A percentile compares a stretch with the other conserved stretches of the same genome.
These are phyloP conservation scores for Scyliorhinus canicula DNA, from an alignment of 2,797 vertebrate genomes.

Conservation along the genomic window DNA sequence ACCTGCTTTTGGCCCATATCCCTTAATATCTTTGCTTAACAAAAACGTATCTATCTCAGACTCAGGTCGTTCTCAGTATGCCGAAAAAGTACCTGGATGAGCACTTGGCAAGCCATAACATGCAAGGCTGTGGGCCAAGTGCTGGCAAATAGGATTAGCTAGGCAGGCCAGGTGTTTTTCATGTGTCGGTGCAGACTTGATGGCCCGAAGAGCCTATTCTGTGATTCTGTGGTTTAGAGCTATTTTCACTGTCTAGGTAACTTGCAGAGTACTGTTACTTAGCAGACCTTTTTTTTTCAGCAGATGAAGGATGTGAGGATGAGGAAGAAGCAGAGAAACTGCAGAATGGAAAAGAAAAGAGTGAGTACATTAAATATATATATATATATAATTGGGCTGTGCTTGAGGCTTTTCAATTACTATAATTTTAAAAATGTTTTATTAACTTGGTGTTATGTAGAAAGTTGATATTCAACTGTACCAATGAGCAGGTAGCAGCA, in stretches of 20 bases:
- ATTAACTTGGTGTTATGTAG: not conserved
- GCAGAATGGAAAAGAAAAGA: slow-evolving; percentile 83
- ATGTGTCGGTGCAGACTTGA: no score
- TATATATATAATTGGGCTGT: not conserved
- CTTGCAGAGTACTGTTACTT: not conserved
- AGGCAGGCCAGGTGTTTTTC: no score
- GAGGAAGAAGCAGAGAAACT: slow-evolving; percentile 72
- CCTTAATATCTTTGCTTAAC: no score
- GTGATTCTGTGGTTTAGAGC: no score
- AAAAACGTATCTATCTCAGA: no score
- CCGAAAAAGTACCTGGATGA: no score
- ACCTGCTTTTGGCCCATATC: no score
- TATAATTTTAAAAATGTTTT: not conserved
- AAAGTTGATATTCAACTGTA: not conserved
- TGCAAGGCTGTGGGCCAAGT: no score
- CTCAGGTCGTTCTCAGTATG: no score
- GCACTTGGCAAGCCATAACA: no score
- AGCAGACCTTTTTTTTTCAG: slow-evolving; percentile 44
- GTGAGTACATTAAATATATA: slow-evolving; percentile 55
- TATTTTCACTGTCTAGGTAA: not conserved
- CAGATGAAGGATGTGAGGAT: slow-evolving; percentile 74
- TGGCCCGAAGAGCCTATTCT: no score
- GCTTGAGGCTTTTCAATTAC: not conserved
- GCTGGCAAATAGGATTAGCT: no score
- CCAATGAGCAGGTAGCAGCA: not conserved